Base-by-base conservation (phyloP, 2,888 invertebrate genomes). In the Creontiades dilutus region DNA sequence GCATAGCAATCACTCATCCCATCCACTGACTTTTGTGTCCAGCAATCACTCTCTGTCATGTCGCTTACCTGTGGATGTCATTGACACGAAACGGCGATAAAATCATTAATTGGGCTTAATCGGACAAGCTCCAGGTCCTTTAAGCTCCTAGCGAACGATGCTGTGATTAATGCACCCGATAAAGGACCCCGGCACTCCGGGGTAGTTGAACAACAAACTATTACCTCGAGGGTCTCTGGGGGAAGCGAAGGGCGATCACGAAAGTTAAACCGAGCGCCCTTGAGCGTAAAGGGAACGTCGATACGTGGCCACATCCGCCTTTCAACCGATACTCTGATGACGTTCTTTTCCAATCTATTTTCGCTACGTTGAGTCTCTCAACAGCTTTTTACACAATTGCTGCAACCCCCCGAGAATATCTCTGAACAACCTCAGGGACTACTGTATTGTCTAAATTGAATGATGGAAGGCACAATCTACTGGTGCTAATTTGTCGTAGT, bases 91-190 rank as follows among this genome's bases (percentile, higher is more conserved):
- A 23, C 68, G 3, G 7, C 68, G 68, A 23, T 68, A 23, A 9
- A 68, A 68, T 68, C 68, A 68, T 27, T 68, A 68, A 68, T 68
- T 68, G 68, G 68, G 68, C 68, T 68, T 23, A 68, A 68, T 68
- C 27, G 68, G 23, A 23, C 68, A 19, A 23, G 9, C 23, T 27
- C 68, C 12, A 5, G 19, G 68, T 68, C 68, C 23, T 68, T 68
- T 68, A 68, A 23, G 23, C 68, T 68, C 19, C 68, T 2, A 23
- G 23, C 23, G 68, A 68, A 23, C 68, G 13, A 23, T 0, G 23
- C 9, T 27, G 68, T 68, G 68, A 68, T 61, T 61, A 61, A 61
- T 61, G 61, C n/a, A 19, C 23, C 68, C 68, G 68, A 68, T 68
- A 68, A 68, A 68, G 68, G 23, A 12, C 61, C 68, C n/a, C 68